Conservation (phyloP, 2,113 vertebrate genomes). For the Glaucomys volans region DNA sequence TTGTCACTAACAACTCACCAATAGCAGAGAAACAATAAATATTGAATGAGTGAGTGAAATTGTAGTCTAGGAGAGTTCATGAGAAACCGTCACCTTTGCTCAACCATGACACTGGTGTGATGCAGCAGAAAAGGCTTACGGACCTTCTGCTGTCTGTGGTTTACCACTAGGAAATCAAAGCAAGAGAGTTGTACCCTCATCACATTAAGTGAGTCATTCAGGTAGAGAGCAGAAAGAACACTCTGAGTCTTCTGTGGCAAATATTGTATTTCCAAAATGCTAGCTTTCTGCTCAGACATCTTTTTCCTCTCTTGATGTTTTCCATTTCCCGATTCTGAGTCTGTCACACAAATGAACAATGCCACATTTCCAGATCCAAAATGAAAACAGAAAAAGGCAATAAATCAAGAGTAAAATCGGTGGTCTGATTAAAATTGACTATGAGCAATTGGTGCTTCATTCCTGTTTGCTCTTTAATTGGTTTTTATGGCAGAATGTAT, state of each 20-base stretch:
- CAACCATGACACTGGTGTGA: background rate
- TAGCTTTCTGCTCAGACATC: background rate
- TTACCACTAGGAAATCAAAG: background rate
- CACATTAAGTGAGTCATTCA: background rate
- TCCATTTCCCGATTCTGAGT: constrained; percentile 49
- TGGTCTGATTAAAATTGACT: constrained; percentile 26
- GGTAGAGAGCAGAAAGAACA: background rate
- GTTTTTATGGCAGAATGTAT: constrained; percentile 30
- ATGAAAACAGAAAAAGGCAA: constrained; percentile 53
- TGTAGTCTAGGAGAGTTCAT: background rate
- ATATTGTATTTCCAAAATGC: constrained; percentile 52
- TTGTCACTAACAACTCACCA: background rate
- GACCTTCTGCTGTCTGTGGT: background rate
- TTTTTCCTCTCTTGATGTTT: constrained; percentile 9
- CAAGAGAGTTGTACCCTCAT: background rate
- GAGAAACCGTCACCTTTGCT: background rate
- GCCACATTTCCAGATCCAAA: background rate
- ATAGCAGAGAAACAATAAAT: background rate
- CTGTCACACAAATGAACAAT: constrained; percentile 38
- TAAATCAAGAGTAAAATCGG: constrained; percentile 48
- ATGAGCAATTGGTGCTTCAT: constrained; percentile 16
- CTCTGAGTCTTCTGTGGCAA: background rate
- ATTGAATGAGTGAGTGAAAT: background rate
- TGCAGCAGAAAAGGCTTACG: background rate
- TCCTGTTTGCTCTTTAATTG: background rate